phyloP scores from a whole-genome alignment of 2,888 invertebrate genomes.

The Coenonympha glycerion region DNA sequence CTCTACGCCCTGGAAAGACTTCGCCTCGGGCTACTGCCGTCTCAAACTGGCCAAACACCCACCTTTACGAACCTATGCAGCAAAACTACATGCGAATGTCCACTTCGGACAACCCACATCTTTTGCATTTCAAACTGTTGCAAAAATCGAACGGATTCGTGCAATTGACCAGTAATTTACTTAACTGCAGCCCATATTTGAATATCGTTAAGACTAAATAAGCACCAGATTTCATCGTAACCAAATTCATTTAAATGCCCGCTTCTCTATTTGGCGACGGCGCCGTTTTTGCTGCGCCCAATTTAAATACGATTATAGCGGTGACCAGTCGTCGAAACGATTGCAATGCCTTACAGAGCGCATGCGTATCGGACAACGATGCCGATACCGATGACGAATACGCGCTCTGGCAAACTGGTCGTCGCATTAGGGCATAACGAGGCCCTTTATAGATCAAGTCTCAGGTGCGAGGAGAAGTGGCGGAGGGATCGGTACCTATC shows the following conservation, averaged over 20 bases:
- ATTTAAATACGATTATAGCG: constrained; percentile 64
- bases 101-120: not conserved
- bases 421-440: constrained; percentile 44
- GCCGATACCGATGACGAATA: constrained; percentile 51
- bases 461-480: constrained; percentile 49
- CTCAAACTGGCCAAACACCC: constrained; percentile 45
- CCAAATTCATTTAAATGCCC: constrained; percentile 56
- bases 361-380: constrained; percentile 50
- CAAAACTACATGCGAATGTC: not conserved
- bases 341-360: constrained; percentile 46
- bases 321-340: constrained; percentile 50
- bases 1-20: constrained; percentile 45
- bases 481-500: constrained; percentile 44
- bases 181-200: constrained; percentile 25
- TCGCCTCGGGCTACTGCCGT: constrained; percentile 60
- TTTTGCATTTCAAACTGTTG: constrained; percentile 19
- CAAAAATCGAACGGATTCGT: constrained; percentile 27
- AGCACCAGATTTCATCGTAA: constrained; percentile 44
- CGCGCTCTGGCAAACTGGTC: constrained; percentile 30
- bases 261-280: constrained; percentile 42
- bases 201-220: constrained; percentile 29
- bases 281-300: constrained; percentile 43
- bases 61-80: not conserved
- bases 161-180: constrained; percentile 26
- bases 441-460: constrained; percentile 47